Evolutionary conservation across 2,888 invertebrate species (phyloP), one percentile per base, ranked within the genome.

Genomic region (Macrosiphum euphorbiae): DNA sequence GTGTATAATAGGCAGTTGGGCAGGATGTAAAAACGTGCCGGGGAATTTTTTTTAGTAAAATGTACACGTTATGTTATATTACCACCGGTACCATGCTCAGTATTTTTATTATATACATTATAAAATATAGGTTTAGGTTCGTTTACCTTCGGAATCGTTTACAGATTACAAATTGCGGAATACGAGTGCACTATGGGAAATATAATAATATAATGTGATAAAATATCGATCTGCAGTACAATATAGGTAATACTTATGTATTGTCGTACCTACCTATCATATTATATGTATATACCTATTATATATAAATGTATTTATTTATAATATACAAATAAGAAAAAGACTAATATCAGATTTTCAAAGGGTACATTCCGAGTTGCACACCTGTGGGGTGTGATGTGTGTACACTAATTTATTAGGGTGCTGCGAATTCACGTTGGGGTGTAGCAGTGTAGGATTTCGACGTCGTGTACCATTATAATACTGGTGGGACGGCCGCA

Each of bases 1-100:
- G 47, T 20, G 28, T 44, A 26, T 44, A 8, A 13, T 78, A 78
- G 41, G 58, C 28, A 67, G 44, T 85, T 13, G 44, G 85, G 44
- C 93, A 94, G 93, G 93, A 94, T 94, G 93, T 94, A 85, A 94
- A 93, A 94, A 94, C 93, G 93, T 94, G 93, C 90, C 93, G 47
- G 35, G 90, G 90, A 94, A 94, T 94, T 94, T 94, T 93, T 94
- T 94, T 89, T 93, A 85, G 89, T 93, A 89, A 93, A 93, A 93
- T 67, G 88, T 92, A 78, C 78, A 78, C 44, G 47, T 58, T 78
- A 91, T 91, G 35, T 35, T 78, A 78, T 86, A 47, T 50, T 35
- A 50, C 87, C 52, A n/a, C 87, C 78, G 50, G 90, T 58, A 35
- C 47, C 85, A 55, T 20, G 41, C 20, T 8, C 16, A 16, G 13